Base-by-base conservation (phyloP, 2,888 invertebrate genomes). In the Clivina fossor region DNA sequence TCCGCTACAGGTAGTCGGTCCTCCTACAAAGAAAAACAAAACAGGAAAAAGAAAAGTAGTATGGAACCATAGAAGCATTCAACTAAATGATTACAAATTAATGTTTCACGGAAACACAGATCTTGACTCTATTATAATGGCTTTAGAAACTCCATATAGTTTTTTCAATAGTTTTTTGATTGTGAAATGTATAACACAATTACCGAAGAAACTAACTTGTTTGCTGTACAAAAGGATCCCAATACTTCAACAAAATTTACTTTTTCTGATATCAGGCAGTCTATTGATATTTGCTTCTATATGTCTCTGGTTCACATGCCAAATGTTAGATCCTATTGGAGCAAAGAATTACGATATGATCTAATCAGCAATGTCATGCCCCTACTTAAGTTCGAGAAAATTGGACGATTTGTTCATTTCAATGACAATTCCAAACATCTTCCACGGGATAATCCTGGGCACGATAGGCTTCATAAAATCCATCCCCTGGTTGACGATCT, bases 381-480 rank as follows among this genome's bases (percentile, higher is more conserved):
- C 18, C 43, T 60, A 8, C 64, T 63, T 60, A 22, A 49, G 5
- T 68, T 66, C 63, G 66, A 66, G 33, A 64, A 56, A 30, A 64
- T 67, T 46, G 58, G 61, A 24, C 60, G 50, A 22, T 59, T 55
- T 48, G 49, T 67, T 2, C 67, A 68, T 63, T 68, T 68, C 50
- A 68, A 67, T 37, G 58, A 67, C 56, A 66, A 66, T 58, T 50
- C 59, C 15, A 51, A 63, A 48, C 63, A 66, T 28, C 26, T 59
- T 24, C 66, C 67, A 37, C 50, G 49, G 47, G 56, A 53, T 19
- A 62, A 66, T 53, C 57, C 60, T 4, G 56, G 64, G 49, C 65
- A 65, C 57, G 64, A 67, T 58, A 61, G 57, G 16, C 56, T 67
- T n/a, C 61, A 61, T 59, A 65, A 67, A 58, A 37, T 68, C 11